These are phyloP conservation scores for Sisyra terminalis DNA, from an alignment of 2,888 invertebrate genomes.

Conservation along the genomic window DNA sequence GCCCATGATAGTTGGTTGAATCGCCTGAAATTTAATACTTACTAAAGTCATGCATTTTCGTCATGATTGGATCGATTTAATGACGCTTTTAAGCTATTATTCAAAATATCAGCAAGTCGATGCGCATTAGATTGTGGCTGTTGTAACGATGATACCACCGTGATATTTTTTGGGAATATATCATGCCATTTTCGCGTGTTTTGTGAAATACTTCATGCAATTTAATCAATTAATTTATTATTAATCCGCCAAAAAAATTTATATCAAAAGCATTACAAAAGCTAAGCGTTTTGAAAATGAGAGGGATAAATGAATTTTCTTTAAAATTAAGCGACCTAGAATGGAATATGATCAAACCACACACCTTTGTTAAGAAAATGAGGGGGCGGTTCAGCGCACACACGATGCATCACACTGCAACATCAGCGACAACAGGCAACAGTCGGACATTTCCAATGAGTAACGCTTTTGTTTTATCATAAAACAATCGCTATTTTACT, in stretches of 20 bases:
- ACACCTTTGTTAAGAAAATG: constrained; percentile 7
- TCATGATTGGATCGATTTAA: too few species aligned
- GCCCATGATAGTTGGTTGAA: too few species aligned
- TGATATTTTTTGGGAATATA: too few species aligned
- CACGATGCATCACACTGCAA: constrained; percentile 1
- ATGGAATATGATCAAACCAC: constrained; percentile 6
- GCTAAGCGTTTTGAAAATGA: constrained; percentile 2
- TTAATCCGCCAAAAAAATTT: constrained; percentile 4
- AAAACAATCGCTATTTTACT: too few species aligned
- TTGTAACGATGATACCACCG: too few species aligned
- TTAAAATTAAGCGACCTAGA: too few species aligned
- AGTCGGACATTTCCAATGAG: constrained; percentile 11
- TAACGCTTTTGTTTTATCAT: neutral
- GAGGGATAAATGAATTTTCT: constrained; percentile 1
- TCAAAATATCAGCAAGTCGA: too few species aligned
- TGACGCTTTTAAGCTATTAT: too few species aligned
- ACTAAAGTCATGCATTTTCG: too few species aligned
- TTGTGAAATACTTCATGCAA: constrained; percentile 6
- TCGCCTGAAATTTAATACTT: too few species aligned
- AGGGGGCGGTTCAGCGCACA: constrained; percentile 4
- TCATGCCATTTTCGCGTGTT: neutral
- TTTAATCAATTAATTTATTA: constrained; percentile 1
- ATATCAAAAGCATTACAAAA: constrained; percentile 7
- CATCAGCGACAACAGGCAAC: constrained; percentile 7
- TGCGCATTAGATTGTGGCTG: too few species aligned